Base-by-base conservation (phyloP, 2,888 invertebrate genomes). In the Prosapia bicincta region DNA sequence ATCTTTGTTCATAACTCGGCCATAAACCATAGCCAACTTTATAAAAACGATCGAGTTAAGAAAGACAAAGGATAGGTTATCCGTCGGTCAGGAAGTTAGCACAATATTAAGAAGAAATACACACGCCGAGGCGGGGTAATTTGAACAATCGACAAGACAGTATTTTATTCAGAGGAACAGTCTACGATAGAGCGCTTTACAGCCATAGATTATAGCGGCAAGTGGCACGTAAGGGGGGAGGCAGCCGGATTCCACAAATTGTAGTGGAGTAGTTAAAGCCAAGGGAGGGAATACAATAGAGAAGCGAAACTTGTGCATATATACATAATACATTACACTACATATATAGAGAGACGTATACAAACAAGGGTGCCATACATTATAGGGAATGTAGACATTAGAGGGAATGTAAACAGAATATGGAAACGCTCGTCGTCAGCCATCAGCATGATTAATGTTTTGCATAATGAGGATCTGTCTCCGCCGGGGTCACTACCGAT, bases 321-420 rank as follows among this genome's bases (percentile, higher is more conserved):
- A 77, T 74, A 77, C 74, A 74, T 77, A 74, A 74, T 74, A 77
- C 74, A 77, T 77, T 75, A 78, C 71, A 75, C 68, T 70, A 71
- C 69, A 68, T 67, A 76, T 65, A 72, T 66, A 72, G 72, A 26
- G 43, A 28, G 38, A 70, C 54, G 32, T 38, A 32, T 28, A 72
- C 72, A 72, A 72, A 76, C 76, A 72, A 72, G 76, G 72, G 76
- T 65, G 76, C 71, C 54, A 76, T 76, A 71, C 76, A 76, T 76
- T 76, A 76, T 76, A 71, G 72, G 72, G 76, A 73, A 76, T 76
- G 76, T 76, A 76, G 76, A 76, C 76, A 73, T 76, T 73, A 72
- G 72, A 28, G 69, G 43, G 25, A 32, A 66, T 26, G 72, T 73
- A 76, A 73, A 76, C 76, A 70, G 76, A 76, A 76, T 76, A 76